Base-by-base conservation (phyloP, 2,888 invertebrate genomes). In the Taenaris catops region DNA sequence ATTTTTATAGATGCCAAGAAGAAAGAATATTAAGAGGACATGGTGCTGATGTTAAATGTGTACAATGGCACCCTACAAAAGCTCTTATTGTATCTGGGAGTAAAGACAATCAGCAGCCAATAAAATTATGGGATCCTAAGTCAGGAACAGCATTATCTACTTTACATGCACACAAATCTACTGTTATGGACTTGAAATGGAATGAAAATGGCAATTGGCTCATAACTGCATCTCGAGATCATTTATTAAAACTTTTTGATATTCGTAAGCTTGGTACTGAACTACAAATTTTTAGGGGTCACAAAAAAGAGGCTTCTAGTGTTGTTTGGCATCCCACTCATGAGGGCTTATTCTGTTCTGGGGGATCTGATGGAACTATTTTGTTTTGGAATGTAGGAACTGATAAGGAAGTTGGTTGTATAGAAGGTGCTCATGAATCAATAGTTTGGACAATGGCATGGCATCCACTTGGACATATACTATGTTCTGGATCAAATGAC, bases 161-260 rank as follows among this genome's bases (percentile, higher is more conserved):
- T 19, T 87, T 99, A 90, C 99, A 99, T 79, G 99, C 99, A 23
- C 99, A 99, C 79, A 99, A 99, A 83, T 97, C 97, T 34, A 99
- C 99, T 12, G 99, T 99, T 6, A 99, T 99, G 98, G 98, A 99
- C 72, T 90, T 99, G 11, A 96, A 97, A 75, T 99, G 99, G 99
- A 99, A 99, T 80, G 93, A 94, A 31, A 99, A 99, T 88, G 99
- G 99, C 1, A 99, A 99, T 74, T 99, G 99, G 99, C 87, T 99
- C 32, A 93, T 99, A 34, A 98, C 98, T n/a, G 98, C 98, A 0
- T 98, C 98, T 1, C 88, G 99, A 46, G 99, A 99, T 80, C 99
- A 99, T 81, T 89, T 99, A 46, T 89, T 99, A 23, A 99, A 99
- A 76, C 79, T 99, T 36, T 99, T 99, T 86, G 99, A 99, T 76